Conservation (phyloP, 2,113 vertebrate species). For the Nothoprocta perdicaria region DNA sequence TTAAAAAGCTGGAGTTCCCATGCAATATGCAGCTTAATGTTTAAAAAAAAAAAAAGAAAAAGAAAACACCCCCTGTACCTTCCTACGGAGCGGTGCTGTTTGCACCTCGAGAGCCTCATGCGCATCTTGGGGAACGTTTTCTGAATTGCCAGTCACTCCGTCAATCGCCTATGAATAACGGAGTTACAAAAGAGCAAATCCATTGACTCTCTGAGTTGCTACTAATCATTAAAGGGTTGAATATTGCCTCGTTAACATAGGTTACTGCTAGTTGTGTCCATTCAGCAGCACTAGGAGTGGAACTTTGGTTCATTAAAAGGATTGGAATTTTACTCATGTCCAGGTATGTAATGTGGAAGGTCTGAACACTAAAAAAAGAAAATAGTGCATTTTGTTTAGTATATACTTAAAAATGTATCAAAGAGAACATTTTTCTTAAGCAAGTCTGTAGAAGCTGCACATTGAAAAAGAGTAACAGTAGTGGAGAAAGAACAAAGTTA, state of each 20-base stretch:
- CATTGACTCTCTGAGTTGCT: not conserved
- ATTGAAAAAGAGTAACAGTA: not conserved
- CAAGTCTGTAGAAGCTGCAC: not conserved
- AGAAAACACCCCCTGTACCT: too few relatives aligned
- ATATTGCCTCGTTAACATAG: not conserved
- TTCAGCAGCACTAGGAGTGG: not conserved
- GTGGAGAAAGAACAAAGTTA: not conserved
- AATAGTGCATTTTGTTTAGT: not conserved
- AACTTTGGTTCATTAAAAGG: not conserved
- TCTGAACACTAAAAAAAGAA: not conserved
- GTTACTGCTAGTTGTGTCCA: not conserved
- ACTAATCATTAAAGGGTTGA: not conserved
- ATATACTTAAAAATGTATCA: not conserved
- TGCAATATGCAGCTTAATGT: not conserved
- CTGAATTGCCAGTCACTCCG: not conserved
- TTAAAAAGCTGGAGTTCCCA: not conserved
- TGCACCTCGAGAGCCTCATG: not conserved
- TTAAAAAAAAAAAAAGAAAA: not conserved
- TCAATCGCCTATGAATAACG: not conserved
- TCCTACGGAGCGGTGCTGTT: rapidly evolving
- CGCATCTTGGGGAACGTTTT: not conserved
- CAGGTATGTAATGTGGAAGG: not conserved
- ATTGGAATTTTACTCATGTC: not conserved
- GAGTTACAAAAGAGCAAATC: not conserved
- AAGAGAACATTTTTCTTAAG: not conserved